These are phyloP conservation scores for Hydrotaea diabolus DNA, from an alignment of 2,888 invertebrate genomes.

Conservation along the genomic window DNA sequence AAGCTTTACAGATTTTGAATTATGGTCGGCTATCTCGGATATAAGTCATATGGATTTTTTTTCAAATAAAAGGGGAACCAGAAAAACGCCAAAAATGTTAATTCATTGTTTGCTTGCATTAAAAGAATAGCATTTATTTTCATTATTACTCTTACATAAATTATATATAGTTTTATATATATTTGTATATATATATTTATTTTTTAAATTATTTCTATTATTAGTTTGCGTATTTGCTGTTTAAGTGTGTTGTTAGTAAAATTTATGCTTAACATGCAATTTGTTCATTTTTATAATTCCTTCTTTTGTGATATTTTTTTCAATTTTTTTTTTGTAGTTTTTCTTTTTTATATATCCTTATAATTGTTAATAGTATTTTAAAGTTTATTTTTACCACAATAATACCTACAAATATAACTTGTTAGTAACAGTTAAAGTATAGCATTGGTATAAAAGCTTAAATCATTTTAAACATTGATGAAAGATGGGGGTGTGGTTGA, in stretches of 20 bases:
- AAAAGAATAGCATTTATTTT: slow-evolving; percentile 60
- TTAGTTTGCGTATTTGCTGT: slow-evolving; percentile 31
- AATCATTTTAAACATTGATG: slow-evolving; percentile 33
- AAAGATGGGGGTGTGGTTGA: neutral
- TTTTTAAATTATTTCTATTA: slow-evolving; percentile 41
- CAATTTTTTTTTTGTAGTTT: slow-evolving; percentile 23
- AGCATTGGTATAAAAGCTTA: slow-evolving; percentile 52
- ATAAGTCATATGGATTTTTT: neutral
- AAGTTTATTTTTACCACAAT: slow-evolving; percentile 19
- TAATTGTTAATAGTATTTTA: neutral
- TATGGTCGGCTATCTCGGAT: no score
- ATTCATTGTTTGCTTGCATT: slow-evolving; percentile 59
- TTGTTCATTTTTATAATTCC: slow-evolving; percentile 24
- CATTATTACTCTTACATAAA: slow-evolving; percentile 51
- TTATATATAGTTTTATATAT: slow-evolving; percentile 22
- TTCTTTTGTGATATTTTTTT: slow-evolving; percentile 17
- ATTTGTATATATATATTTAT: neutral
- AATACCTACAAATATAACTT: slow-evolving; percentile 39
- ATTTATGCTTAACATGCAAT: slow-evolving; percentile 57
- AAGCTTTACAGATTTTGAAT: no score
- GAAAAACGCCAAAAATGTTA: slow-evolving; percentile 62
- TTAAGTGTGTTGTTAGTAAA: slow-evolving; percentile 51
- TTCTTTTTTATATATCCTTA: slow-evolving; percentile 20
- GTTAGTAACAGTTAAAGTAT: slow-evolving; percentile 54
- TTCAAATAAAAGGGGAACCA: slow-evolving; percentile 42